These are phyloP conservation scores for Myiozetetes cayanensis DNA, from an alignment of 2,113 vertebrate species.

Conservation along the genomic window DNA sequence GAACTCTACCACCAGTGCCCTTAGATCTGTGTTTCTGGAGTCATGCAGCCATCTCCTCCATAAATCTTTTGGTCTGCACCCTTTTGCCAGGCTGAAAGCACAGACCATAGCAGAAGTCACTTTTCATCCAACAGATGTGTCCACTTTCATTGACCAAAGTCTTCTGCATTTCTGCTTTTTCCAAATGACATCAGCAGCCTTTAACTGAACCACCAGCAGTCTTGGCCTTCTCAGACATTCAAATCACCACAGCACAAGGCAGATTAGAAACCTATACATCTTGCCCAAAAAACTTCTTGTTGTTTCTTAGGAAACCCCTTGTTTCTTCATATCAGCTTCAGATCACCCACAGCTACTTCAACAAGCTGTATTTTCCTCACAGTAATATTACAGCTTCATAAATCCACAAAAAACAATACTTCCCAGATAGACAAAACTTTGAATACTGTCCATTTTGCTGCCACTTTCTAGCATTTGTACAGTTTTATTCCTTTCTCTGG, in stretches of 20 bases:
- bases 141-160: not conserved
- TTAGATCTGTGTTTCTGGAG: not conserved
- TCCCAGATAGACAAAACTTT: not conserved
- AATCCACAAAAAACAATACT: not conserved
- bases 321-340: not conserved
- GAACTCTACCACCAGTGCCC: not conserved
- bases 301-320: not conserved
- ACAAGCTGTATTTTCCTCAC: not conserved
- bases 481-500: constrained; percentile 17
- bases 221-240: not conserved
- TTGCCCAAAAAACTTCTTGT: not conserved
- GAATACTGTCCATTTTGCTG: constrained; percentile 3
- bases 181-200: not conserved
- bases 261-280: not conserved
- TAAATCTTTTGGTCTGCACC: not conserved
- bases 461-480: not conserved
- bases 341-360: not conserved
- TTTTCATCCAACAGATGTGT: not conserved
- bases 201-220: not conserved
- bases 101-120: constrained; percentile 5
- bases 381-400: not conserved
- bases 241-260: not conserved
- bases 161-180: constrained; percentile 2
- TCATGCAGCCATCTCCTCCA: not conserved
- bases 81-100: not conserved